phyloP scores from a whole-genome alignment of 2,113 vertebrate species.

The Capra hircus region DNA sequence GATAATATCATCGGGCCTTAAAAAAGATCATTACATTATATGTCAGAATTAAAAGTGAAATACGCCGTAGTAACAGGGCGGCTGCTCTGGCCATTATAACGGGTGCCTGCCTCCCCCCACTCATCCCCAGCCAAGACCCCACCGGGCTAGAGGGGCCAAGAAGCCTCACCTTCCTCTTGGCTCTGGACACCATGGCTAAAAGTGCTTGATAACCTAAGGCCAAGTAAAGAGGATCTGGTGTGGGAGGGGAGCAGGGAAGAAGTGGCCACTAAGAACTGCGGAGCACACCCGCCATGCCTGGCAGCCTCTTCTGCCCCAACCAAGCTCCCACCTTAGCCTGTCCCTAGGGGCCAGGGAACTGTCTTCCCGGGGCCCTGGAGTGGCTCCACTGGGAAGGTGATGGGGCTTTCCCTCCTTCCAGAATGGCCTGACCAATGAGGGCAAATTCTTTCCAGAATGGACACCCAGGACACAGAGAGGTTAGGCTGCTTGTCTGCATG shows the following conservation, averaged over 20 bases:
- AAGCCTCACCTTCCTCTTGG: neutral
- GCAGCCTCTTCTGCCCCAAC: neutral
- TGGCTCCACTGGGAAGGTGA: neutral
- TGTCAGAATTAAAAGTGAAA: slow-evolving; percentile 92
- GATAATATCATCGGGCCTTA: slow-evolving; percentile 90
- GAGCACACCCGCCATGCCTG: neutral
- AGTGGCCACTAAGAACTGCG: neutral
- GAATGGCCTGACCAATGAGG: neutral
- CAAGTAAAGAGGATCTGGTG: neutral
- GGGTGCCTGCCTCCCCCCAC: neutral
- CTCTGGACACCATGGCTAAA: neutral
- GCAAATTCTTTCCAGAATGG: neutral
- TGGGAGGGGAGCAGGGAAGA: fast-evolving
- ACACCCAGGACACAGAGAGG: neutral
- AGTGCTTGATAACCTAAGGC: neutral
- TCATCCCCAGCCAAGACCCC: neutral
- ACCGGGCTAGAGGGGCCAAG: neutral
- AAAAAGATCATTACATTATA: slow-evolving; percentile 92
- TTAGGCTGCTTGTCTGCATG: neutral
- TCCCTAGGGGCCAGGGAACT: neutral
- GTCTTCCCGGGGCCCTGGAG: neutral
- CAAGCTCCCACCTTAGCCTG: neutral
- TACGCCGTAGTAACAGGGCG: slow-evolving; percentile 86
- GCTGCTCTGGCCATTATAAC: slow-evolving; percentile 76
- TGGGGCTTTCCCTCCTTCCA: neutral